These are phyloP conservation scores for Lordiphosa mommai DNA, from an alignment of 1,140 invertebrate genomes.

Conservation along the genomic window DNA sequence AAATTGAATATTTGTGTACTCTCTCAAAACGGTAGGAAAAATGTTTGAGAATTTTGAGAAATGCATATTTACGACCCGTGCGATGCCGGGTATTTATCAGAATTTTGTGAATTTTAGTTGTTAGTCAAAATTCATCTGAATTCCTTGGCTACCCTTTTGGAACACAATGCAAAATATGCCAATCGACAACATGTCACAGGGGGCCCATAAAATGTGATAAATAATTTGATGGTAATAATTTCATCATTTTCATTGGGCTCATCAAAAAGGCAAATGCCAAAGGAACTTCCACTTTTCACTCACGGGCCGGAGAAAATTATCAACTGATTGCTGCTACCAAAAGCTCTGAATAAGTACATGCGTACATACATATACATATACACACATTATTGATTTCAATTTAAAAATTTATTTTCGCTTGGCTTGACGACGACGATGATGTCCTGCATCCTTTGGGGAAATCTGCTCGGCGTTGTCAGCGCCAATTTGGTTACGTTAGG, in stretches of 20 bases:
- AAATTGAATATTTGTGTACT: no score
- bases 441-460: constrained; percentile 27
- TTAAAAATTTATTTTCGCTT: constrained; percentile 51
- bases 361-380: not conserved
- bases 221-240: constrained; percentile 11
- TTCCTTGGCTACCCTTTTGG: not conserved
- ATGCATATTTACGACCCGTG: no score
- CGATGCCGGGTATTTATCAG: no score
- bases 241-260: constrained; percentile 5
- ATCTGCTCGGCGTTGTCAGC: constrained; percentile 36
- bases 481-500: constrained; percentile 42
- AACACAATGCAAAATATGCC: not conserved
- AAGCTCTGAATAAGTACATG: not conserved
- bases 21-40: no score
- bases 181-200: not conserved
- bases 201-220: constrained; percentile 1
- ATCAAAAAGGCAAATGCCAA: constrained; percentile 7
- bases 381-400: constrained; percentile 67
- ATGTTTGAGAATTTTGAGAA: no score
- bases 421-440: constrained; percentile 1
- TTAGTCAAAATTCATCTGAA: not conserved
- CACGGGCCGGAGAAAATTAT: not conserved
- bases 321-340: constrained; percentile 9
- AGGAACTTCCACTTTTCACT: not conserved
- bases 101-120: no score